Evolutionary conservation across 1,140 invertebrate genomes (phyloP), one percentile per base, ranked within the genome.

Genomic region (Drosophila kikkawai): DNA sequence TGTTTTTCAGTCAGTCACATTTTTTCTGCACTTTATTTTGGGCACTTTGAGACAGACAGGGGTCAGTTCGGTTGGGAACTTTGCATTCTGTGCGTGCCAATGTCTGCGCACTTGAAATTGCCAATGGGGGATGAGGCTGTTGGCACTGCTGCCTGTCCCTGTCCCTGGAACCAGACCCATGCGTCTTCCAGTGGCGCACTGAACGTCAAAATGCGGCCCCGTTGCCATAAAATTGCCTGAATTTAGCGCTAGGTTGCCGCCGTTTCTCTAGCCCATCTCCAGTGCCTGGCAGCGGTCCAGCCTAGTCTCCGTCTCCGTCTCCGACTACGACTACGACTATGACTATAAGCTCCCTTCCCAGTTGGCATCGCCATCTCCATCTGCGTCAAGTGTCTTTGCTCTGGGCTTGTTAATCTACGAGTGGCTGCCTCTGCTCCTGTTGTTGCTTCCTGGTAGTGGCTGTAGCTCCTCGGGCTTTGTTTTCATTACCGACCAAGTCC

Each of bases 141-240:
- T 59, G 70, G 32, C 36, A 42, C 53, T 39, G 42, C 65, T 34
- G 45, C 13, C 19, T 22, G 42, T 41, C 15, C 48, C 56, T 76
- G 26, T 56, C 19, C 50, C 44, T 71, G 75, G 48, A 51, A 15
- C 48, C 77, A 84, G 81, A 84, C 68, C 50, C 80, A 87, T 87
- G 83, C 74, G 63, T 87, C 83, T 87, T 87, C 63, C 83, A 86
- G 82, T 87, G 83, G 79, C 79, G 64, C 82, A 82, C 67, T 79
- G 77, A 75, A 88, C 66, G 84, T 90, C 84, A 90, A 79, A 90
- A 90, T 57, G 63, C 66, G 74, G 74, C 75, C 44, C 42, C 66
- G 48, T 51, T 90, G 85, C 79, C 85, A 90, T 90, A 85, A 90
- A 90, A 90, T 90, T 90, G 85, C 81, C 82, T 82, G 82, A 91